phyloP scores from a whole-genome alignment of 1,140 invertebrate genomes.

The Heliconius melpomene region DNA sequence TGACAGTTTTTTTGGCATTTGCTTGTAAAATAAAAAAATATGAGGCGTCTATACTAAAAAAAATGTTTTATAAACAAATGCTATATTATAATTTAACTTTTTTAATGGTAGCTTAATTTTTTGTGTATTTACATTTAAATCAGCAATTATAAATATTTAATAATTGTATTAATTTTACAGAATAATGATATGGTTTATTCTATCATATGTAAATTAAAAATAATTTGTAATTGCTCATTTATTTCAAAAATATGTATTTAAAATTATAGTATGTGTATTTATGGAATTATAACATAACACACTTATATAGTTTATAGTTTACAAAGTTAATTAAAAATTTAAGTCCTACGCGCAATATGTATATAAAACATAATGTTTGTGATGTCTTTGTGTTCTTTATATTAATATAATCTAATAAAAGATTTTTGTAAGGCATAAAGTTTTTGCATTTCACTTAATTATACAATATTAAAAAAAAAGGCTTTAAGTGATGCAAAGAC shows the following conservation, averaged over 20 bases:
- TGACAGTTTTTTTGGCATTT: background rate
- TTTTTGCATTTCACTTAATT: background rate
- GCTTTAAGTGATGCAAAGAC: background rate
- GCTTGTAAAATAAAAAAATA: background rate
- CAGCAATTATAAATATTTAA: background rate
- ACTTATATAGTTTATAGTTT: background rate
- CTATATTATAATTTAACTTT: background rate
- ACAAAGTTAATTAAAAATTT: background rate
- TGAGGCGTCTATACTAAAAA: background rate
- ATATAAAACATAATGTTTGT: constrained; percentile 50
- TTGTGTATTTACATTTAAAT: background rate
- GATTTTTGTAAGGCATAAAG: constrained; percentile 8
- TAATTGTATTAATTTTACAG: background rate
- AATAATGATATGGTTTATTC: too few species aligned
- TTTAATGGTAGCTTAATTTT: background rate
- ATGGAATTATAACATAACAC: background rate
- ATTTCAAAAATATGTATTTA: background rate
- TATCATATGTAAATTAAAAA: background rate
- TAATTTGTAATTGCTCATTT: background rate
- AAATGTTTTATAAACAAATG: background rate
- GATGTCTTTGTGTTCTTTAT: constrained; percentile 42
- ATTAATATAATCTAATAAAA: background rate
- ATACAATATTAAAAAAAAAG: background rate
- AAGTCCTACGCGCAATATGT: constrained; percentile 48
- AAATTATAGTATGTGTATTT: background rate